Base-by-base conservation (phyloP, 1,140 invertebrate genomes). In the Orchestia grillus region DNA sequence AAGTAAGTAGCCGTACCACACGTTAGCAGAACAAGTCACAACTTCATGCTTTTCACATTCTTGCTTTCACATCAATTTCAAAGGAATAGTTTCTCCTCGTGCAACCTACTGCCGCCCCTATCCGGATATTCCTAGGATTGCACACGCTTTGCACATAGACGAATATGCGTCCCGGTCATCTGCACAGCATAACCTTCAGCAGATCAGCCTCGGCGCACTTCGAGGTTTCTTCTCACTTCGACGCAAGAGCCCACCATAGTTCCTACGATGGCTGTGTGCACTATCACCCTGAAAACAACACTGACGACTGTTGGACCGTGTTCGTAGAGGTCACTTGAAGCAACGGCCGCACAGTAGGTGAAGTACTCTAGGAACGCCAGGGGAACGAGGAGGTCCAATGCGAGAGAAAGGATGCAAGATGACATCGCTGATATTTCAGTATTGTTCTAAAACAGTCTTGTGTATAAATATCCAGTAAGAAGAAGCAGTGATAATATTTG, bases 281-380 rank as follows among this genome's bases (percentile, higher is more conserved):
- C 41, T 44, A 94, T 45, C 92, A 45, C 44, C 44, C 41, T 94
- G 92, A 45, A 44, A 42, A 94, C 40, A 44, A 94, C 44, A 40
- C 44, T 94, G 43, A n/a, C 44, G 11, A 94, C 92, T 44, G 92
- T 47, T 40, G 44, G 36, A 44, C 92, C 40, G 41, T 45, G 41
- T 94, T 42, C 43, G 40, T n/a, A 94, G 41, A 94, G 36, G 44
- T 94, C 92, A 94, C 44, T 16, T 1, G 44, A 44, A 11, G 43
- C 43, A n/a, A 45, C 15, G 11, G 44, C 92, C 6, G 92, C 92
- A 28, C 43, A 45, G 92, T 94, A 47, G 0, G 36, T 94, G 19
- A 94, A 45, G 44, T 94, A 94, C 44, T 94, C 92, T 47, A 94
- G 43, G 43, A 94, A 94, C 44, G 40, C 44, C 44, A 94, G 44